phyloP scores from a whole-genome alignment of 2,888 invertebrate species.

The Campaea margaritaria region DNA sequence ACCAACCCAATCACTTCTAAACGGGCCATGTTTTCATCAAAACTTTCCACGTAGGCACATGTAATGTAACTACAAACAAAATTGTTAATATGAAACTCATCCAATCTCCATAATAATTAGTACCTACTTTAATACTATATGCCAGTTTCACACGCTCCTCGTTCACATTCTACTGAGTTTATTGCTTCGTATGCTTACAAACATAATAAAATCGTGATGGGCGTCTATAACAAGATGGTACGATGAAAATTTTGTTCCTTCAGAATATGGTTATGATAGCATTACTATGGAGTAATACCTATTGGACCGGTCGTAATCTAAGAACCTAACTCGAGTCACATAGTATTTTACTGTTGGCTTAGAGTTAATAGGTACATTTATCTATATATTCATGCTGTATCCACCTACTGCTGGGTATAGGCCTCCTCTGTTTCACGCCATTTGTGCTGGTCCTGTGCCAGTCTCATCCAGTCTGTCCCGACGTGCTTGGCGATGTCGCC shows the following conservation, averaged over 20 bases:
- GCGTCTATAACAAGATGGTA: constrained; percentile 27
- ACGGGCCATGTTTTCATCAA: background rate
- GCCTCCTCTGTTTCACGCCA: too few species aligned
- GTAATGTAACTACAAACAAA: background rate
- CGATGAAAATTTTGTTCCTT: constrained; percentile 24
- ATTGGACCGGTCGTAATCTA: constrained; percentile 20
- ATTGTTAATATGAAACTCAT: background rate
- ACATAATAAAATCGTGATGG: constrained; percentile 32
- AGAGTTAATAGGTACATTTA: too few species aligned
- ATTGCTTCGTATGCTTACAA: constrained; percentile 26
- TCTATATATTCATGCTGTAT: too few species aligned
- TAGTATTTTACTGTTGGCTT: too few species aligned
- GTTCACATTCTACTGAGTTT: constrained; percentile 21
- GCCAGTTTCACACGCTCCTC: constrained; percentile 7
- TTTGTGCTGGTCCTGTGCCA: too few species aligned
- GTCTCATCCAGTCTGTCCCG: too few species aligned
- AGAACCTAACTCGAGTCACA: constrained; percentile 11
- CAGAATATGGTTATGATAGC: constrained; percentile 28
- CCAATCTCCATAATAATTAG: constrained; percentile 12
- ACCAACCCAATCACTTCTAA: too few species aligned
- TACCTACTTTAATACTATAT: constrained; percentile 13
- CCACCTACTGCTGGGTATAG: too few species aligned
- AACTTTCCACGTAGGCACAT: background rate
- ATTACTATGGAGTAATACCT: constrained; percentile 25
- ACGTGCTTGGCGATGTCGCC: too few species aligned